Base-by-base conservation (phyloP, 2,888 invertebrate genomes). In the Frankliniella intonsa region DNA sequence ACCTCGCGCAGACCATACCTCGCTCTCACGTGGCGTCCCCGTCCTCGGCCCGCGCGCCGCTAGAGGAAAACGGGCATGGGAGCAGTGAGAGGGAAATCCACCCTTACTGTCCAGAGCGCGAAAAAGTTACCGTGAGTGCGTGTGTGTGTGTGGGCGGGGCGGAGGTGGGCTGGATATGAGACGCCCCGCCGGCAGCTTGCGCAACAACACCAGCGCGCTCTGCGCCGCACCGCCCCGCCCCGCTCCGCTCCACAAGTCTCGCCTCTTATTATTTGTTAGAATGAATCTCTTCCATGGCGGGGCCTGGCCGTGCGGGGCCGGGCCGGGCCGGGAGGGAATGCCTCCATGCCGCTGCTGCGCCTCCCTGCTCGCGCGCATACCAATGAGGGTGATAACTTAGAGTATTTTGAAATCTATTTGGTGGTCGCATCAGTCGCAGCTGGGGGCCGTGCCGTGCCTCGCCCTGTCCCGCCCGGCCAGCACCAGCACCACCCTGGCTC, bases 391-490 rank as follows among this genome's bases (percentile, higher is more conserved):
- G 69, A 76, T 76, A 76, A 76, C 69, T 76, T 76, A 25, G 12
- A 76, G 69, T 76, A 76, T 76, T 76, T 76, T 76, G 69, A 76
- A 76, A 76, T 76, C 69, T 76, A 76, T 76, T 76, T 76, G 25
- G 69, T 25, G 22, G 69, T 25, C 69, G 22, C 22, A 12, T 22
- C 25, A 11, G 69, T 69, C 69, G 25, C 69, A 76, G 69, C 69
- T 76, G 69, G 69, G 25, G 25, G 69, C 62, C 62, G 62, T 62
- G 62, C 17, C 62, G 19, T 10, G 62, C 19, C n/a, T 10, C 62
- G 62, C 19, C 17, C 62, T 14, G n/a, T 14, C 62, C 62, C 3
- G 12, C 5, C 62, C 62, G 62, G n/a, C 17, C 11, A 5, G 1
- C n/a, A 7, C 62, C 62, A n/a, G 62, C 62, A 17, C 7, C 19